Evolutionary conservation across 2,113 vertebrate species (phyloP).

Genomic region (Scopus umbretta): DNA sequence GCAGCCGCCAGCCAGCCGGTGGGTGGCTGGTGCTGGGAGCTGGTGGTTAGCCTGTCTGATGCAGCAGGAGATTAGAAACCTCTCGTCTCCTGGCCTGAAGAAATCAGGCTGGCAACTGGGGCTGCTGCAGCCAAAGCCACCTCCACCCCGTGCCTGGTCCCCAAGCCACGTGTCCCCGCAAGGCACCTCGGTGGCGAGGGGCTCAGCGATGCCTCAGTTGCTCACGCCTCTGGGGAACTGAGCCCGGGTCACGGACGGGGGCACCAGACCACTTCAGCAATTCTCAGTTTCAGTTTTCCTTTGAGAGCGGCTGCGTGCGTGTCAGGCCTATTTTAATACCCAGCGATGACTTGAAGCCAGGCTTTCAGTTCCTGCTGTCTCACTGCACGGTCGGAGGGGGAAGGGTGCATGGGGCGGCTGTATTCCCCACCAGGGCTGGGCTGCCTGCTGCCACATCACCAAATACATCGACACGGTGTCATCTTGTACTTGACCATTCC

Average conservation of each 20-base stretch:
- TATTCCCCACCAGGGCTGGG: background rate
- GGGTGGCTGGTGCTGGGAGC: background rate
- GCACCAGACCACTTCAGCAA: slow-evolving; percentile 52
- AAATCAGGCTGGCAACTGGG: background rate
- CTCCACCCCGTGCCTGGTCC: background rate
- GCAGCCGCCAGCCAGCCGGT: background rate
- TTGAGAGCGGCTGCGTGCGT: slow-evolving; percentile 58
- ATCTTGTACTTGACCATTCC: background rate
- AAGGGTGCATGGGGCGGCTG: background rate
- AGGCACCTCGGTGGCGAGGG: background rate
- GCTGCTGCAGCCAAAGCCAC: background rate
- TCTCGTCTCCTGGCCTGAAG: background rate
- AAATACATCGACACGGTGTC: fast-evolving
- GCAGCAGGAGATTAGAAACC: background rate
- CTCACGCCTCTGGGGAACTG: slow-evolving; percentile 45
- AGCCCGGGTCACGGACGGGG: slow-evolving; percentile 27
- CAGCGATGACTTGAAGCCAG: slow-evolving; percentile 41
- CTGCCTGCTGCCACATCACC: background rate
- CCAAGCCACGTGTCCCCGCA: background rate
- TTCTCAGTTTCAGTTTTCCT: slow-evolving; percentile 74
- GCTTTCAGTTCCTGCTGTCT: slow-evolving; percentile 71
- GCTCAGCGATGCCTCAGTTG: background rate
- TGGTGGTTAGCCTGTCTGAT: background rate
- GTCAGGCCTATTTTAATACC: slow-evolving; percentile 56
- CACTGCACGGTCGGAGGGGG: background rate